Base-by-base conservation (phyloP, 2,797 vertebrate genomes). In the Mustela erminea region DNA sequence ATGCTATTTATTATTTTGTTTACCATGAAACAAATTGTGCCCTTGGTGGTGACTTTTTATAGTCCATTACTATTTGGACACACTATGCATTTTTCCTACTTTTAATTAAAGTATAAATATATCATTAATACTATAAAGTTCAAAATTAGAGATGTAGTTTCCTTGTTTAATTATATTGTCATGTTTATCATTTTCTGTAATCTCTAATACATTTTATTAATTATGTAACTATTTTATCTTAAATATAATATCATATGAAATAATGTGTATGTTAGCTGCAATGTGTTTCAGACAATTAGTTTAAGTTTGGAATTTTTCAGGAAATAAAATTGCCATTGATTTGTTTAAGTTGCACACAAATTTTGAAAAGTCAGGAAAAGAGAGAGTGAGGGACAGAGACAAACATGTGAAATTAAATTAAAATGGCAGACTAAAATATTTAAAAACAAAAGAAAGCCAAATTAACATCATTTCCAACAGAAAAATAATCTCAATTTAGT, bases 241-340 rank as follows among this genome's bases (percentile, higher is more conserved):
- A 92, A 68, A 11, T 84, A 92, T 85, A 75, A 8, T 82, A 91
- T 32, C 84, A 93, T 83, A 43, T 80, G 8, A 49, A 97, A 60
- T 41, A 93, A 95, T 97, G 85, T 88, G n/a, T 18, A 90, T 97
- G n/a, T 35, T 97, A 90, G 96, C 95, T 96, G 77, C 5, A 77
- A 12, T 13, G 46, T 92, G 52, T 38, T 70, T 91, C 4, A 93
- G 95, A 92, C 94, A 96, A 97, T 75, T 93, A 84, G 43, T 88
- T 93, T 96, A 43, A 84, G 56, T 89, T 93, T 96, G 43, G 9
- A 75, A 95, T 94, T 93, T 82, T 85, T 95, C 64, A 92, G n/a
- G 94, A 98, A 95, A 95, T 7, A 96, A 70, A 96, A 88, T 58
- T 49, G 77, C 90, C 89, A 95, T 83, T 25, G 66, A 88, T 3